These are phyloP conservation scores for Platycercus adscitus DNA, from an alignment of 2,113 vertebrate species.

Conservation along the genomic window DNA sequence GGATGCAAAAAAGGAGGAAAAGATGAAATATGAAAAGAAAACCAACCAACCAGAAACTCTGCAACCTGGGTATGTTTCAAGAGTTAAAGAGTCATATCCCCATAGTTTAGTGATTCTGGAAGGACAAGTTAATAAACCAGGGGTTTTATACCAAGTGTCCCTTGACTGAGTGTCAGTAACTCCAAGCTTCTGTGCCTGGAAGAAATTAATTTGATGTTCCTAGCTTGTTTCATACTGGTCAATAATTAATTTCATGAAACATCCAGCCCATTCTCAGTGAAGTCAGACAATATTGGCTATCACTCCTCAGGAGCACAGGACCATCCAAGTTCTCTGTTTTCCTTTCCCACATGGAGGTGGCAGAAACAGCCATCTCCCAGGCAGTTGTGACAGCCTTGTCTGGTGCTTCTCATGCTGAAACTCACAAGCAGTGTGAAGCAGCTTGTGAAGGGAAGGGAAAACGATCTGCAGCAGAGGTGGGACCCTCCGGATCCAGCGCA, in stretches of 20 bases:
- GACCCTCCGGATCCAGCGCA: not conserved
- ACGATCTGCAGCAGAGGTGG: not conserved
- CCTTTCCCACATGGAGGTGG: not conserved
- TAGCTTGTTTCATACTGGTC: not conserved
- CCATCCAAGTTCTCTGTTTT: not conserved
- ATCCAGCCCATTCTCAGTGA: not conserved
- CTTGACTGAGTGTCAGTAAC: not conserved
- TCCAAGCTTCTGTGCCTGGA: not conserved
- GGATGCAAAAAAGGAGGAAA: not conserved
- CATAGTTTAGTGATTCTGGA: not conserved
- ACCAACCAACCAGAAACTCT: not conserved
- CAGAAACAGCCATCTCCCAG: accelerated
- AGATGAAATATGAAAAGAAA: not conserved
- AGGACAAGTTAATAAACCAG: not conserved
- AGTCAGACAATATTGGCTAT: not conserved
- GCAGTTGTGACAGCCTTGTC: not conserved
- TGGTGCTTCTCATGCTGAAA: not conserved
- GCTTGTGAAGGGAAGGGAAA: not conserved
- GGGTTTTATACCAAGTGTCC: not conserved
- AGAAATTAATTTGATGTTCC: constrained; percentile 18
- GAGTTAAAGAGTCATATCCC: not conserved
- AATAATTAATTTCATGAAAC: not conserved
- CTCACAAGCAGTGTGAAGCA: not conserved
- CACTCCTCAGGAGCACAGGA: not conserved
- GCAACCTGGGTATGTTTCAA: not conserved